A percentile compares a stretch with the other conserved stretches of the same genome.
phyloP scores from a whole-genome alignment of 2,888 invertebrate species.

The Iselma pallidipennis region DNA sequence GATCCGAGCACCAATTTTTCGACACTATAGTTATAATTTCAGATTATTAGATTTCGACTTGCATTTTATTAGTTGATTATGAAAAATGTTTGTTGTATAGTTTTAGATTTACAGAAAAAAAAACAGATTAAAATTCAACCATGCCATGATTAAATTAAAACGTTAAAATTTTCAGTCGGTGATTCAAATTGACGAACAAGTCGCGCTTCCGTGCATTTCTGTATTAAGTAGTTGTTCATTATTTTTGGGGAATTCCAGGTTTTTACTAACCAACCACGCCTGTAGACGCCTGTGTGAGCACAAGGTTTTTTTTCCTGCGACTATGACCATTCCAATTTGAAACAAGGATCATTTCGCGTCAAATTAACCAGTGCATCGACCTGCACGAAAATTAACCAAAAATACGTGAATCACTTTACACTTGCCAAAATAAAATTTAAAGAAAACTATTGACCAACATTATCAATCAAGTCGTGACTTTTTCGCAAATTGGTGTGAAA shows the following conservation, averaged over 20 bases:
- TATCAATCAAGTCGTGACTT: too few species aligned
- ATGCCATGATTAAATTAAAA: too few species aligned
- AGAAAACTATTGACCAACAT: too few species aligned
- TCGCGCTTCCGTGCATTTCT: not conserved
- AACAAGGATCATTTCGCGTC: not conserved
- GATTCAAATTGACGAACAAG: not conserved
- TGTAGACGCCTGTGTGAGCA: not conserved
- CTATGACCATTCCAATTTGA: not conserved
- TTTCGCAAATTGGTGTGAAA: too few species aligned
- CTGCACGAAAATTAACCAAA: not conserved
- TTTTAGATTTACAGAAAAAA: too few species aligned
- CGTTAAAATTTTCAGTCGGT: not conserved
- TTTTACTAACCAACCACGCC: not conserved
- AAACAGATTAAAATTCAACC: too few species aligned
- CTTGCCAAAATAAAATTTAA: too few species aligned
- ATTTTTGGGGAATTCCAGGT: not conserved
- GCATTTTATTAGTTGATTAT: slow-evolving; percentile 9
- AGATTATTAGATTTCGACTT: too few species aligned
- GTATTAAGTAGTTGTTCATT: not conserved
- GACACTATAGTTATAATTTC: not conserved
- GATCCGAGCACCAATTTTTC: not conserved
- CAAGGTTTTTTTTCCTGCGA: not conserved
- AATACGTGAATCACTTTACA: too few species aligned
- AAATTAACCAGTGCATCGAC: not conserved
- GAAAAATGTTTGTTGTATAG: too few species aligned